Evolutionary conservation across 2,797 vertebrate species (phyloP).

Genomic region (Tapirus indicus): DNA sequence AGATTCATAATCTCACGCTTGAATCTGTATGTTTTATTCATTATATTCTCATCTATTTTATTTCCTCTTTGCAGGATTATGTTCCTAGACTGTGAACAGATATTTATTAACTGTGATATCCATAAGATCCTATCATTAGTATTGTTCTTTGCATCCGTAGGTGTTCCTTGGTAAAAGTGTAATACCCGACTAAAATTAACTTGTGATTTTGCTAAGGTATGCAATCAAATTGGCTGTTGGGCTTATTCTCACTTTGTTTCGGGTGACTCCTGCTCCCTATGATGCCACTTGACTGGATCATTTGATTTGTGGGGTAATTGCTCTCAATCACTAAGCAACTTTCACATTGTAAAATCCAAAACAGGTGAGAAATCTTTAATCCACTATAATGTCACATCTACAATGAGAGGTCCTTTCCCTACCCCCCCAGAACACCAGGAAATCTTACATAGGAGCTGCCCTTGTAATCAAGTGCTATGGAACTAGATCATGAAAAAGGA

Average conservation of each 20-base stretch:
- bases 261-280: not conserved
- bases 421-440: not conserved
- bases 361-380: not conserved
- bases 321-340: not conserved
- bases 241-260: not conserved
- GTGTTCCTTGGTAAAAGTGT: not conserved
- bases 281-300: not conserved
- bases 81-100: not conserved
- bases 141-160: not conserved
- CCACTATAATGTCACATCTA: not conserved
- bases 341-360: not conserved
- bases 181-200: not conserved
- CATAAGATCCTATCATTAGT: not conserved
- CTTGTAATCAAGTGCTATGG: not conserved
- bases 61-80: not conserved
- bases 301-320: not conserved
- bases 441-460: not conserved
- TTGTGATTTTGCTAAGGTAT: not conserved
- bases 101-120: not conserved
- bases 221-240: not conserved
- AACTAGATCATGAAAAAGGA: not conserved
- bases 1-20: not conserved
- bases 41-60: not conserved
- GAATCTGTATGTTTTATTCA: not conserved
- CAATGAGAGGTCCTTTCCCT: not conserved